phyloP scores from a whole-genome alignment of 1,140 invertebrate genomes.

The Solenopsis fugax region DNA sequence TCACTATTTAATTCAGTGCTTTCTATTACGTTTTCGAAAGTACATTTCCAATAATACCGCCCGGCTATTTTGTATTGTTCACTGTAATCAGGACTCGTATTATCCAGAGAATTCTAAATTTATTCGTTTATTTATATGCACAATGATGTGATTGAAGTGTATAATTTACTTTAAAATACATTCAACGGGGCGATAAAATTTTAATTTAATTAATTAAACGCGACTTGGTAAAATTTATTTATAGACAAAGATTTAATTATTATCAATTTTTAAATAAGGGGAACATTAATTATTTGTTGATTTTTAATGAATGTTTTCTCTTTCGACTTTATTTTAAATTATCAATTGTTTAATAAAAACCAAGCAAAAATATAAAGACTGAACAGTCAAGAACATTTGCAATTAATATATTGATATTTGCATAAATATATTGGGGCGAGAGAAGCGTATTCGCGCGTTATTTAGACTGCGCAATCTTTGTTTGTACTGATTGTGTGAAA shows the following conservation, averaged over 20 bases:
- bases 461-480: slow-evolving; percentile 9
- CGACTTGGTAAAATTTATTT: neutral
- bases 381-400: neutral
- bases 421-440: neutral
- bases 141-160: neutral
- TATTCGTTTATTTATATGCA: neutral
- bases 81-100: too few relatives aligned
- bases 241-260: neutral
- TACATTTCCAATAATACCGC: neutral
- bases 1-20: neutral
- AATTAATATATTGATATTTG: neutral
- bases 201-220: slow-evolving; percentile 1
- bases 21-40: neutral
- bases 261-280: neutral
- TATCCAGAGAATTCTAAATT: neutral
- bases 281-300: neutral
- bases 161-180: neutral
- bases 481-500: slow-evolving; percentile 15
- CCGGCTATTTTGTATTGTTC: neutral
- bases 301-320: neutral
- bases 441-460: neutral
- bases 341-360: neutral
- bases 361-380: neutral
- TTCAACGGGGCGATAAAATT: neutral
- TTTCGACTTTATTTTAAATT: neutral